Base-by-base conservation (phyloP, 2,888 invertebrate genomes). In the Apomyelois bistriatella region DNA sequence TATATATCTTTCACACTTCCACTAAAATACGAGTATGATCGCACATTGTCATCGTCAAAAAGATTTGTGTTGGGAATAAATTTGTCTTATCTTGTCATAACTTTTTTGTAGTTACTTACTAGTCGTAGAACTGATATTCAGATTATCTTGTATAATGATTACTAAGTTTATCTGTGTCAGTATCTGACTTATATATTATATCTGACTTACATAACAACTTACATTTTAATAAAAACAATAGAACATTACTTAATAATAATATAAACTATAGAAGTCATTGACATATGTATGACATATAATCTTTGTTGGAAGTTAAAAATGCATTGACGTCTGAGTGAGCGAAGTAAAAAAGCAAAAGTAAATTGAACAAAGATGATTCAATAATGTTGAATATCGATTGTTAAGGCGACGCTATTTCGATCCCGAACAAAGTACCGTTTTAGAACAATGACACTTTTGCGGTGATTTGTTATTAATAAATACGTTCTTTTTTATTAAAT, bases 291-390 rank as follows among this genome's bases (percentile, higher is more conserved):
- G 16, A 43, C 32, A 12, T 40, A 28, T 28, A 5, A 28, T 28
- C 22, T 22, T 22, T 32, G 46, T 32, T 32, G 32, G 8, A 32
- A 46, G 46, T 46, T 46, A 46, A 46, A 46, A 46, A 46, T 32
- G 32, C 32, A 46, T 46, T 46, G 46, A 46, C 32, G 46, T 32
- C 46, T 53, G 49, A 54, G 46, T 56, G 53, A 37, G 13, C 9
- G 13, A 53, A 47, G 22, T 38, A 50, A 54, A 52, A 47, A 35
- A 36, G 41, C 53, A 53, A 46, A 35, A 36, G 43, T 54, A 51
- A 62, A 73, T 70, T 54, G 63, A 65, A 81, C 81, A 83, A 85
- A 69, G 76, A 67, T 59, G 65, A 64, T 70, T 72, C 74, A 67
- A 69, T 74, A 66, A 67, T 70, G 68, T 61, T 65, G 64, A 59